Evolutionary conservation across 2,113 vertebrate genomes (phyloP).

Genomic region (Romanogobio albipinnatus): DNA sequence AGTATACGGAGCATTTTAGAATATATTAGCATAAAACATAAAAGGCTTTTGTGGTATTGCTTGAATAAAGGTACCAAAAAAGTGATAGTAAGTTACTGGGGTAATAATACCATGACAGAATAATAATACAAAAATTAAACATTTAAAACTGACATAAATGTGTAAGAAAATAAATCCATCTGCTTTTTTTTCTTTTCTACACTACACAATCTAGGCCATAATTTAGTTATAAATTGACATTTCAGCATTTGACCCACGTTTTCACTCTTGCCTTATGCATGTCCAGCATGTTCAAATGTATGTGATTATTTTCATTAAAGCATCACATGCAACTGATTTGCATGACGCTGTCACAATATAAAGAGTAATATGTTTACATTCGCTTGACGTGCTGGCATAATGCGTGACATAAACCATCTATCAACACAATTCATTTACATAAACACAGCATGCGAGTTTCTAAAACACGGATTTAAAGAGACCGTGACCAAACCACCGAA

Average conservation of each 20-base stretch:
- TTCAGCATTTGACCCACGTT: neutral
- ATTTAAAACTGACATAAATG: neutral
- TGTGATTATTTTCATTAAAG: neutral
- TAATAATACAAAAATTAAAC: neutral
- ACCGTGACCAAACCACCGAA: neutral
- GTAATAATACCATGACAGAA: neutral
- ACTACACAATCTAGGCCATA: neutral
- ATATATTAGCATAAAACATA: neutral
- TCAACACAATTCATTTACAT: neutral
- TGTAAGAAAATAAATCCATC: too few relatives aligned
- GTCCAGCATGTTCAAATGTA: neutral
- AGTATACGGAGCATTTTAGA: too few relatives aligned
- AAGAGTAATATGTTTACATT: conserved; percentile 11
- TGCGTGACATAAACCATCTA: neutral
- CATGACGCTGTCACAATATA: conserved; percentile 17
- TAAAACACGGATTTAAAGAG: neutral
- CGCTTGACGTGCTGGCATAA: neutral
- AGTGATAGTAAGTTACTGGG: neutral
- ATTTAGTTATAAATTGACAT: neutral
- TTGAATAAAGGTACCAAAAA: neutral
- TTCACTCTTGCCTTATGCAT: neutral
- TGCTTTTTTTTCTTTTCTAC: neutral
- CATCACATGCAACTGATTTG: neutral
- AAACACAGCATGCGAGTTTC: neutral
- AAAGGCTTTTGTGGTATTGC: neutral